phyloP scores from a whole-genome alignment of 2,888 invertebrate species.

The Deilephila porcellus region DNA sequence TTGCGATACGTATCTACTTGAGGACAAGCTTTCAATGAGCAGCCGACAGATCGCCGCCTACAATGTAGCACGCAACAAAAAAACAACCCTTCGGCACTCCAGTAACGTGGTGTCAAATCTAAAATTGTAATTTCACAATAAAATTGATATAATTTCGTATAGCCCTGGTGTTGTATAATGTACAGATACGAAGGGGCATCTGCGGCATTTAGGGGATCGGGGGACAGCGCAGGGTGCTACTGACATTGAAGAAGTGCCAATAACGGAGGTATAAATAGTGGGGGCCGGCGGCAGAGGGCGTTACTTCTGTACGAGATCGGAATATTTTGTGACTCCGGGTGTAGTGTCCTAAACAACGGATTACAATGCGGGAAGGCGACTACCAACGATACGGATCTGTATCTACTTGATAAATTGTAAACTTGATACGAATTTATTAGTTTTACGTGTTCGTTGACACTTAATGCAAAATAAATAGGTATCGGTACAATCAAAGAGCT shows the following conservation, averaged over 20 bases:
- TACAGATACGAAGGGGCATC: constrained; percentile 71
- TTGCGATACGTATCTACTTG: constrained; percentile 58
- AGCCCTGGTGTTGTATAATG: constrained; percentile 78
- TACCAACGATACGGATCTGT: constrained; percentile 67
- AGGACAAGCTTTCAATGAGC: constrained; percentile 57
- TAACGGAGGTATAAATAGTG: constrained; percentile 84
- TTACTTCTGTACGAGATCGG: constrained; percentile 82
- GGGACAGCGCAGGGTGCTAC: constrained; percentile 81
- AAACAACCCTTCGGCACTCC: constrained; percentile 54
- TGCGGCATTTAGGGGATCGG: constrained; percentile 68
- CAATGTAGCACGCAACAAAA: constrained; percentile 37
- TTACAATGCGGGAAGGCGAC: constrained; percentile 79
- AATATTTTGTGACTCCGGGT: constrained; percentile 78
- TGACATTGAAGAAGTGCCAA: constrained; percentile 86
- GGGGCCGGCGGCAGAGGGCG: constrained; percentile 79
- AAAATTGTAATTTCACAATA: constrained; percentile 76
- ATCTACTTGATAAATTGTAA: constrained; percentile 74
- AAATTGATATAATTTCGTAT: constrained; percentile 83
- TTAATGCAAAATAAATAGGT: constrained; percentile 36
- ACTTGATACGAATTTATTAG: constrained; percentile 65
- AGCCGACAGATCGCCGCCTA: constrained; percentile 36
- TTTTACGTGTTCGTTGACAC: constrained; percentile 56
- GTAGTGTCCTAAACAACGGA: constrained; percentile 78
- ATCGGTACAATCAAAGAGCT: constrained; percentile 29
- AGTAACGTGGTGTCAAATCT: constrained; percentile 69